Evolutionary conservation across 2,888 invertebrate species (phyloP).

Genomic region (Eupithecia pulchellata): DNA sequence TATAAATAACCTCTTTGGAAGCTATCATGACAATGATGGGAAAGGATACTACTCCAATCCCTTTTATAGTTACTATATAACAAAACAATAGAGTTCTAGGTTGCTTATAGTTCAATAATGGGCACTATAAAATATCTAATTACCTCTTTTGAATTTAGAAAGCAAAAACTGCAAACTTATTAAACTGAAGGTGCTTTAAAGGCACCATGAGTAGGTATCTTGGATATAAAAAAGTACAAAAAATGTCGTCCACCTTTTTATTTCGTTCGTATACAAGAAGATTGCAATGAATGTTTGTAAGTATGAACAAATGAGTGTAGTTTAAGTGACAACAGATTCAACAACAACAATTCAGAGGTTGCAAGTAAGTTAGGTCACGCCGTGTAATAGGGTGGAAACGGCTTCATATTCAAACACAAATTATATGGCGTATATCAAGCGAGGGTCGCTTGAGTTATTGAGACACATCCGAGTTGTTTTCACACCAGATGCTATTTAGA

Average conservation of each 20-base stretch:
- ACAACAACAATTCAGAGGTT: neutral
- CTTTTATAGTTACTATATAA: neutral
- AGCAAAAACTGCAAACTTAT: too few species aligned
- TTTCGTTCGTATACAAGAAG: neutral
- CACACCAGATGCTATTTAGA: conserved; percentile 65
- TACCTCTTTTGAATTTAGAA: too few species aligned
- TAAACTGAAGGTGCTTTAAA: too few species aligned
- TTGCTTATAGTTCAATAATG: too few species aligned
- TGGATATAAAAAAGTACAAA: too few species aligned
- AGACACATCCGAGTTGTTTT: conserved; percentile 62
- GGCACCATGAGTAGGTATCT: neutral
- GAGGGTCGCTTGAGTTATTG: conserved; percentile 61
- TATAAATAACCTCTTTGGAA: neutral
- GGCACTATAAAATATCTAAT: too few species aligned
- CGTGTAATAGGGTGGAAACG: neutral
- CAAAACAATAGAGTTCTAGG: neutral
- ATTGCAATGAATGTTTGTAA: too few species aligned
- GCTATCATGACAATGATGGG: conserved; percentile 45
- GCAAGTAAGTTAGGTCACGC: neutral
- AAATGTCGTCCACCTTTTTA: neutral
- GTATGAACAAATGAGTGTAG: neutral
- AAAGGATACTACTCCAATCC: neutral
- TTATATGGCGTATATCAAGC: conserved; percentile 7
- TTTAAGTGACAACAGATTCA: neutral
- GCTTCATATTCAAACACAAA: conserved; percentile 5